Percentiles rank a stretch among this genome's conserved stretches.
Conservation (phyloP, 2,888 invertebrate species). For the Philereme vetulata region DNA sequence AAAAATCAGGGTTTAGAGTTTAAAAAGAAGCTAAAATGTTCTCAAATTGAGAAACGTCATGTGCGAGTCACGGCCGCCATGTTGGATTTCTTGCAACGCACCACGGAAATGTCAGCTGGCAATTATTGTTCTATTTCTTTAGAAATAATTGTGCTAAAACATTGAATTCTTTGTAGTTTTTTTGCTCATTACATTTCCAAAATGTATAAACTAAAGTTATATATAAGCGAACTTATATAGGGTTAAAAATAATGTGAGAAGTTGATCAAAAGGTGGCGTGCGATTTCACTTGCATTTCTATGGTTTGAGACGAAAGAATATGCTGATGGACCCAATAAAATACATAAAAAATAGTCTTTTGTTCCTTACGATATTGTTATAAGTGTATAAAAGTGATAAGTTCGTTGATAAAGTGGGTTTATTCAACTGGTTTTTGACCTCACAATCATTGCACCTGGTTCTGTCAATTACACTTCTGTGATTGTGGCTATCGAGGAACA, state of each 20-base stretch:
- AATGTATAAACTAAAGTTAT: conserved; percentile 44
- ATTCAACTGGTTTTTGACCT: conserved; percentile 55
- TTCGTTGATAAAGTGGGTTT: conserved; percentile 57
- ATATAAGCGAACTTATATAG: conserved; percentile 49
- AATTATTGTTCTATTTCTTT: conserved; percentile 68
- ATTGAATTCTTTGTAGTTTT: conserved; percentile 48
- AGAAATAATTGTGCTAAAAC: conserved; percentile 67
- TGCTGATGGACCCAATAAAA: conserved; percentile 62
- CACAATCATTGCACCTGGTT: conserved; percentile 59
- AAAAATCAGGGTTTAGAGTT: background rate
- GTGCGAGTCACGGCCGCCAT: conserved; percentile 78
- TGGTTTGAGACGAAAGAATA: conserved; percentile 79
- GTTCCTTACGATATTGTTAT: conserved; percentile 66
- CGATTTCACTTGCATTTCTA: conserved; percentile 81
- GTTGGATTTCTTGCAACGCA: conserved; percentile 83
- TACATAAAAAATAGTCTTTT: conserved; percentile 63
- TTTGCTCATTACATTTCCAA: conserved; percentile 52
- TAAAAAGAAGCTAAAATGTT: conserved; percentile 41
- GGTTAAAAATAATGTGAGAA: conserved; percentile 75
- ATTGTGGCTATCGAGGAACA: conserved; percentile 52
- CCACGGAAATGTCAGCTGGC: conserved; percentile 84
- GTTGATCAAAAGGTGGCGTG: conserved; percentile 72
- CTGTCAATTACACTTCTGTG: conserved; percentile 52
- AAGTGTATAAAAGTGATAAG: conserved; percentile 66
- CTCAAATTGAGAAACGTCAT: conserved; percentile 68